phyloP scores from a whole-genome alignment of 2,113 vertebrate species.

The Lophochroa leadbeateri region DNA sequence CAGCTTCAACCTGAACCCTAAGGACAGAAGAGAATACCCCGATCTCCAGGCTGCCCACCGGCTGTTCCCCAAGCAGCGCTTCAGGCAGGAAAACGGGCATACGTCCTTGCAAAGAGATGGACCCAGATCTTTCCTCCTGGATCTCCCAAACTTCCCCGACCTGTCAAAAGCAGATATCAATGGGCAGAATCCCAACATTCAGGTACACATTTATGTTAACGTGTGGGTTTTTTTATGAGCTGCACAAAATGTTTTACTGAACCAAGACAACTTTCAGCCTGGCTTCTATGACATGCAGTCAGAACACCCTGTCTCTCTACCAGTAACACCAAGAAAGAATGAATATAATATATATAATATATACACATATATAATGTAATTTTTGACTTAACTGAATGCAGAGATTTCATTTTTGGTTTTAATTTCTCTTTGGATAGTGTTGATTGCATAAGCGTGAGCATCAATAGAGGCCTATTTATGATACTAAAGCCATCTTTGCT shows the following conservation, averaged over 20 bases:
- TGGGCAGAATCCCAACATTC: constrained; percentile 96
- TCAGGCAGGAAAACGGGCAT: constrained; percentile 73
- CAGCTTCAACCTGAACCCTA: constrained; percentile 73
- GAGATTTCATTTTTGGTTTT: not conserved
- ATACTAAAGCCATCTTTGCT: not conserved
- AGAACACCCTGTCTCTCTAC: not conserved
- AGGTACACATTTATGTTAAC: constrained; percentile 77
- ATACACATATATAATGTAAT: not conserved
- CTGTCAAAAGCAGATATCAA: constrained; percentile 96
- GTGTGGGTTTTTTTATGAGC: not conserved
- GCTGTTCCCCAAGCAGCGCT: constrained; percentile 79
- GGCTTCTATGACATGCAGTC: not conserved
- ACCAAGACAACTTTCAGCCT: not conserved
- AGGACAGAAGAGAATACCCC: constrained; percentile 71
- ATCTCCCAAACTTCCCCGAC: constrained; percentile 95
- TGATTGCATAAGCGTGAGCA: not conserved
- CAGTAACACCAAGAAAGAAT: not conserved
- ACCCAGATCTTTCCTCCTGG: constrained; percentile 88
- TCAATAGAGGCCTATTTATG: not conserved
- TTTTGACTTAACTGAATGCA: not conserved
- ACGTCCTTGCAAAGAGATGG: constrained; percentile 86
- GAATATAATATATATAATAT: too few relatives aligned
- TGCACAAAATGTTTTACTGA: not conserved
- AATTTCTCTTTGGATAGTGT: not conserved
- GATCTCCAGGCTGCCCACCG: constrained; percentile 78